Evolutionary conservation across 2,888 invertebrate genomes (phyloP), one percentile per base, ranked within the genome.

Genomic region (Furcula furcula): DNA sequence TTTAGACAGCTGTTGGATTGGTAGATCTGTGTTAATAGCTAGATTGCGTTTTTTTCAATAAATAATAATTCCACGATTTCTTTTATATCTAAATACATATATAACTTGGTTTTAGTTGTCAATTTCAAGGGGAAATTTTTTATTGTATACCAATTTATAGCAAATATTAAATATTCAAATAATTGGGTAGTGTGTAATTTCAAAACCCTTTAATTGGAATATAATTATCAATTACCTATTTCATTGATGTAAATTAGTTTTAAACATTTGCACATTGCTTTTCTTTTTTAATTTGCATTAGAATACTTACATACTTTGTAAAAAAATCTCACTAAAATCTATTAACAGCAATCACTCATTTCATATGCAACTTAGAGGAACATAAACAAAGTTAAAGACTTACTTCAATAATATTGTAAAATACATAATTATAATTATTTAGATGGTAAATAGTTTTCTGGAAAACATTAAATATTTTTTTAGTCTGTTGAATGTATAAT

Each of bases 231-330:
- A n/a, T n/a, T n/a, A n/a, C n/a, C n/a, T n/a, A n/a, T n/a, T n/a
- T n/a, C n/a, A n/a, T n/a, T n/a, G n/a, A n/a, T n/a, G n/a, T n/a
- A n/a, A n/a, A n/a, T n/a, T n/a, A n/a, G n/a, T n/a, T n/a, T n/a
- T n/a, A n/a, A n/a, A n/a, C n/a, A n/a, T n/a, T 58, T 66, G 70
- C 75, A 74, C 76, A 58, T 41, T 42, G 75, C 76, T 76, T 76
- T 42, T 74, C 66, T 55, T 59, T 46, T 41, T 44, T 66, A 26
- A 48, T 60, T 70, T 67, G 70, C 69, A 47, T 37, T 50, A 40
- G 44, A 33, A 46, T 61, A 61, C 49, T 33, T 21, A 45, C 51
- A 59, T 46, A 35, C 31, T 49, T 3, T 19, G 36, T n/a, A 11
- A 27, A 42, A 36, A 39, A 39, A 27, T 41, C 34, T 46, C 39